phyloP scores from a whole-genome alignment of 2,113 vertebrate species.

The Elaphurus davidianus region DNA sequence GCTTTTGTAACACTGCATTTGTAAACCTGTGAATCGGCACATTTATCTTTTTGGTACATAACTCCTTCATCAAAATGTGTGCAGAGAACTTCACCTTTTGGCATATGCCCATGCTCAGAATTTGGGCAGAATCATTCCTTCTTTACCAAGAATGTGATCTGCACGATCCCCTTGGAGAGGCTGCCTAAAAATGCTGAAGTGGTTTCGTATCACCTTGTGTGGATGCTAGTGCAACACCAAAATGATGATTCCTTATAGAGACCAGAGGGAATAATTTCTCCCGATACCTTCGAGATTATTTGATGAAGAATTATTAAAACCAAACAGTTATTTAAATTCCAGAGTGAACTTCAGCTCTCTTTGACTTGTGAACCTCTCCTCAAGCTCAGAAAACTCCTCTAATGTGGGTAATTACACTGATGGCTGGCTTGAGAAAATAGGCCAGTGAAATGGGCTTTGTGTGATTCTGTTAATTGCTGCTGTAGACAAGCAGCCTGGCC shows the following conservation, averaged over 20 bases:
- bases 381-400: conserved; percentile 51
- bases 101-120: neutral
- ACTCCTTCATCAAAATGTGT: neutral
- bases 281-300: conserved; percentile 11
- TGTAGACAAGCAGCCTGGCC: conserved; percentile 69
- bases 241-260: neutral
- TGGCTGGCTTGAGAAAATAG: conserved; percentile 69
- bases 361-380: conserved; percentile 67
- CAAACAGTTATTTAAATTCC: conserved; percentile 56
- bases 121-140: neutral
- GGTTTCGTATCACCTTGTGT: neutral
- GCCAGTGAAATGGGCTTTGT: conserved; percentile 61
- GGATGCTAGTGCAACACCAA: neutral
- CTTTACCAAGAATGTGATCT: neutral
- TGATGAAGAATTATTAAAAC: conserved; percentile 67
- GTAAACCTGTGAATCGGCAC: neutral
- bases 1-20: neutral
- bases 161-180: neutral
- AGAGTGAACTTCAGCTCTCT: conserved; percentile 51
- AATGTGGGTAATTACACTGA: conserved; percentile 73
- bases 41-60: neutral
- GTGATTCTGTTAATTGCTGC: conserved; percentile 73
- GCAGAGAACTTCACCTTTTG: neutral
- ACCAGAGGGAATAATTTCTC: neutral
- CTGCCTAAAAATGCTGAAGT: neutral